Evolutionary conservation across 2,797 vertebrate species (phyloP), one percentile per base, ranked within the genome.

Genomic region (Carapus acus): DNA sequence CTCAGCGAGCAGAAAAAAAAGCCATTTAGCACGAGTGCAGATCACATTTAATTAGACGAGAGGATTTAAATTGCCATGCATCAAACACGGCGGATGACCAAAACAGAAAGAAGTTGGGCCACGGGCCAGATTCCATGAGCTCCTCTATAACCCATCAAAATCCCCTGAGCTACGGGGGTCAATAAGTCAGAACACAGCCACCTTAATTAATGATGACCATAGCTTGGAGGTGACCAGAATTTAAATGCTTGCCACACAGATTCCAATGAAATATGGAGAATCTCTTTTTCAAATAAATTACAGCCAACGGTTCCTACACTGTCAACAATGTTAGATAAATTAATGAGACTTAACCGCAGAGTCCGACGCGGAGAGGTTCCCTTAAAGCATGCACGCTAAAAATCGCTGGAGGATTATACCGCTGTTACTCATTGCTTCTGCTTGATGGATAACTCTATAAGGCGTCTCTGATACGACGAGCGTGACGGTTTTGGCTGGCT

Each of bases 11-110:
- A 64, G 56, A 54, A 64, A 79, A 76, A 84, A 88, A 88, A 86
- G 88, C 86, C 79, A 89, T 88, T 89, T 89, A 88, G 88, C 87
- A 88, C 85, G 82, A 89, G 87, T 84, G 80, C 83, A 88, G 86
- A 89, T 89, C 86, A 86, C 87, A 88, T 88, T 90, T 90, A 90
- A 90, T 90, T 90, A 89, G 87, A 88, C 72, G 81, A 83, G 81
- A 84, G 86, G 86, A 89, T 88, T 90, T 89, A 88, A 89, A 88
- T 89, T 86, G 85, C 84, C 83, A 87, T 86, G 88, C 88, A 87
- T 89, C 87, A 88, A 88, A 87, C 85, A 85, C 79, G 75, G 73
- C 73, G 57, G 81, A 87, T 85, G 84, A 83, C 85, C 80, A 78
- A 85, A 85, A 75, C 56, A 77, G 77, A 81, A 69, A 76, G 77